Conservation (phyloP, 2,797 vertebrate species). For the Smutsia temminckii region DNA sequence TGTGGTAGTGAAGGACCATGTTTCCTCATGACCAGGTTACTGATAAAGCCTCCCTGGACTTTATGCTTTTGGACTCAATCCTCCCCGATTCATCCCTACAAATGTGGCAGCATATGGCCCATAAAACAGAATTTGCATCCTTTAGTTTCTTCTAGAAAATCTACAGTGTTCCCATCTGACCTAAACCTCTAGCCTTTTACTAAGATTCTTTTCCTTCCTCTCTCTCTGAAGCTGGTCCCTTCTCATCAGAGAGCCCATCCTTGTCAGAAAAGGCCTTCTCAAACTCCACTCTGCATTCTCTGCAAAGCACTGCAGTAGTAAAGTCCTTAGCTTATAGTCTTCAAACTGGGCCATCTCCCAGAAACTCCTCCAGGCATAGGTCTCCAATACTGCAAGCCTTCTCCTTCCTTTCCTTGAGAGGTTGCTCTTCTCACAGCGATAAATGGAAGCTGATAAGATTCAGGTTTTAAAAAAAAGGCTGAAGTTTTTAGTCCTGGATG, state of each 20-base stretch:
- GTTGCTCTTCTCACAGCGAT: neutral
- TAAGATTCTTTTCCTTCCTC: neutral
- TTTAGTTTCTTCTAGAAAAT: constrained; percentile 4
- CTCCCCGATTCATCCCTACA: neutral
- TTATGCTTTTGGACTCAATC: neutral
- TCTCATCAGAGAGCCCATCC: neutral
- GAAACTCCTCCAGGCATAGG: neutral
- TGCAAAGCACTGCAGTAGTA: neutral
- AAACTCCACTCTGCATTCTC: neutral
- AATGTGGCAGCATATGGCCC: neutral
- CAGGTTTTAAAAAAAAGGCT: neutral
- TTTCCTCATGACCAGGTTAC: neutral
- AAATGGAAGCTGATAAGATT: neutral
- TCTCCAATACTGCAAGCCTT: neutral
- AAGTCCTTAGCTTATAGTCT: neutral
- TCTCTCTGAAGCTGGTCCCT: neutral
- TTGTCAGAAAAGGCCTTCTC: neutral
- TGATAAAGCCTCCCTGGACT: neutral
- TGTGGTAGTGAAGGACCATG: neutral
- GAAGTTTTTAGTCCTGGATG: neutral
- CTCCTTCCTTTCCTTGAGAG: neutral
- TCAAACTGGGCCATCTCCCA: neutral
- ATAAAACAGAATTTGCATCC: neutral
- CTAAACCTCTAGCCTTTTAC: neutral
- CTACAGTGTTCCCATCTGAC: neutral